phyloP scores from a whole-genome alignment of 2,113 vertebrate genomes.

The Callaeas wilsoni region DNA sequence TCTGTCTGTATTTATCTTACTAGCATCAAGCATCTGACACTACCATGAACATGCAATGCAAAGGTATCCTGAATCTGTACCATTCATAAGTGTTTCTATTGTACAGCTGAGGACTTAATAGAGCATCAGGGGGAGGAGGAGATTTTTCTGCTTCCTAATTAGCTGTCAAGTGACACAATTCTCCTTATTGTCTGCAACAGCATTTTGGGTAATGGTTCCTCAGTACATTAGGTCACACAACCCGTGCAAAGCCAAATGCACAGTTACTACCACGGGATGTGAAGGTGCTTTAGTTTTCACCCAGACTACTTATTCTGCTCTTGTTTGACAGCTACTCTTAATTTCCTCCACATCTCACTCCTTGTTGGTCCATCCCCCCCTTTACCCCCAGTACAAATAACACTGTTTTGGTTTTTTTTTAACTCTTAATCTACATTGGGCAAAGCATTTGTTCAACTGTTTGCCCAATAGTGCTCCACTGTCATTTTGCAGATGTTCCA shows the following conservation, averaged over 20 bases:
- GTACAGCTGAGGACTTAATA: not conserved
- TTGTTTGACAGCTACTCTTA: not conserved
- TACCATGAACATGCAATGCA: not conserved
- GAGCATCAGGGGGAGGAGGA: not conserved
- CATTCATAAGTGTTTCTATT: not conserved
- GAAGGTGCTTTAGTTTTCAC: not conserved
- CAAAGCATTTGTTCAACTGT: not conserved
- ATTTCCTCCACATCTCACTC: not conserved
- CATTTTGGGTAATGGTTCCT: not conserved
- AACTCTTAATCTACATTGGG: not conserved
- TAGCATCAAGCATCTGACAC: not conserved
- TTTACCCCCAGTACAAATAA: not conserved
- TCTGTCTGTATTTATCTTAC: not conserved
- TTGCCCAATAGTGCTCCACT: not conserved
- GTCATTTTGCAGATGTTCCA: not conserved
- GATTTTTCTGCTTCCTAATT: constrained; percentile 20
- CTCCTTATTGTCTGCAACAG: not conserved
- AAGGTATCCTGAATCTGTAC: not conserved
- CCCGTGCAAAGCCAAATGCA: not conserved
- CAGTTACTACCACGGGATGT: not conserved
- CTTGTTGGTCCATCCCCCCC: not conserved
- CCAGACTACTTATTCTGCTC: not conserved
- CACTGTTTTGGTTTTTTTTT: not conserved
- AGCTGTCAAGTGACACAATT: not conserved
- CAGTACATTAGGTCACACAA: not conserved